These are phyloP conservation scores for Camponotus fellah DNA, from an alignment of 2,888 invertebrate species.

Conservation along the genomic window DNA sequence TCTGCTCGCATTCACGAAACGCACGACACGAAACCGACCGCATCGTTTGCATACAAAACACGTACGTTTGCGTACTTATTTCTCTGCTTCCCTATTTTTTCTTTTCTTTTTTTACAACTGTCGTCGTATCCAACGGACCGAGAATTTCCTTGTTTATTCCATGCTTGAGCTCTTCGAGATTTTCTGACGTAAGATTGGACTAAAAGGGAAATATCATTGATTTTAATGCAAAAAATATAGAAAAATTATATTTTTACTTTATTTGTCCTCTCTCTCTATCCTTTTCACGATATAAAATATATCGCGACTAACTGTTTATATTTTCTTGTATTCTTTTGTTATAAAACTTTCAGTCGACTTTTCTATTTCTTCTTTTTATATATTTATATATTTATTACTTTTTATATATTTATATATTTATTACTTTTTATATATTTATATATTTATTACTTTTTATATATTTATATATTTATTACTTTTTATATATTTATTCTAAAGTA, in stretches of 20 bases:
- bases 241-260: neutral
- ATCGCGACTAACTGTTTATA: neutral
- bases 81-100: constrained; percentile 2
- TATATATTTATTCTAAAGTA: neutral
- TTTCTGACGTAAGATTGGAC: neutral
- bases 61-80: constrained; percentile 37
- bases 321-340: neutral
- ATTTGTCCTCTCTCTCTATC: neutral
- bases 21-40: constrained; percentile 45
- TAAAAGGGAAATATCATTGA: neutral
- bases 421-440: too few relatives aligned
- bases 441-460: too few relatives aligned
- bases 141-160: constrained; percentile 22
- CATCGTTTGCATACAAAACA: constrained; percentile 55
- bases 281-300: neutral
- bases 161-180: neutral
- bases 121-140: constrained; percentile 2
- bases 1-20: constrained; percentile 31
- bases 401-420: too few relatives aligned
- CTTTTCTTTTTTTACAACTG: constrained; percentile 6
- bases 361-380: neutral
- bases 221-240: neutral
- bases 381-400: neutral
- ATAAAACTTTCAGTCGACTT: neutral
- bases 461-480: too few relatives aligned